These are phyloP conservation scores for Neoaliturus tenellus DNA, from an alignment of 2,888 invertebrate genomes.

Conservation along the genomic window DNA sequence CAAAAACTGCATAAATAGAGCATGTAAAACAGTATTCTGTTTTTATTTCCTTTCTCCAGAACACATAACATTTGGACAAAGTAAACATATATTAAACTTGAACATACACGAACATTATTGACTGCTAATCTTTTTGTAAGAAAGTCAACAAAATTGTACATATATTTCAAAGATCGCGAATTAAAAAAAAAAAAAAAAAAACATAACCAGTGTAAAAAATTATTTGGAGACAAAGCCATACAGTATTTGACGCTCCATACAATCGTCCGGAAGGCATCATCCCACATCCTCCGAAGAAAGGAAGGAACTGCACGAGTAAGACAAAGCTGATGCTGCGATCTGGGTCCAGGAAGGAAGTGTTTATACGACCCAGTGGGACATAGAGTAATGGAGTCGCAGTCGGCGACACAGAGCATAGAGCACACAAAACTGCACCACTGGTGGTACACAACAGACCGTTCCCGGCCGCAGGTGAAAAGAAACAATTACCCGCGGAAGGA, in stretches of 20 bases:
- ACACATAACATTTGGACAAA: too few species aligned
- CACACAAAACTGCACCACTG: neutral
- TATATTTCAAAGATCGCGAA: too few species aligned
- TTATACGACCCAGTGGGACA: slow-evolving; percentile 13
- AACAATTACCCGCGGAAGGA: neutral
- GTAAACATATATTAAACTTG: too few species aligned
- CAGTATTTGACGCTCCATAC: neutral
- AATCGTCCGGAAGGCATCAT: neutral
- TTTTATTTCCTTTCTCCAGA: too few species aligned
- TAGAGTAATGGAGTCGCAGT: neutral
- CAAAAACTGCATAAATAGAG: too few species aligned
- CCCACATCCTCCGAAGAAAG: neutral
- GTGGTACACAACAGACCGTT: neutral
- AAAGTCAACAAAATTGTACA: too few species aligned
- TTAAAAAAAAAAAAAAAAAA: too few species aligned
- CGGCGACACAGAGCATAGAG: neutral
- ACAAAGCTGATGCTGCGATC: neutral
- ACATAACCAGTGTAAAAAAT: too few species aligned
- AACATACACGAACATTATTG: too few species aligned
- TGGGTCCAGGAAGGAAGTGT: neutral
- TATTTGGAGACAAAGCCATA: too few species aligned
- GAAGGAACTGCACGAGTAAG: neutral
- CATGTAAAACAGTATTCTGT: too few species aligned
- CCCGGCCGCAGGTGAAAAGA: neutral
- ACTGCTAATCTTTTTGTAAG: too few species aligned